A percentile compares a stretch with the other conserved stretches of the same genome.
Evolutionary conservation across 2,113 vertebrate genomes (phyloP).

Genomic region (Platycercus adscitus): DNA sequence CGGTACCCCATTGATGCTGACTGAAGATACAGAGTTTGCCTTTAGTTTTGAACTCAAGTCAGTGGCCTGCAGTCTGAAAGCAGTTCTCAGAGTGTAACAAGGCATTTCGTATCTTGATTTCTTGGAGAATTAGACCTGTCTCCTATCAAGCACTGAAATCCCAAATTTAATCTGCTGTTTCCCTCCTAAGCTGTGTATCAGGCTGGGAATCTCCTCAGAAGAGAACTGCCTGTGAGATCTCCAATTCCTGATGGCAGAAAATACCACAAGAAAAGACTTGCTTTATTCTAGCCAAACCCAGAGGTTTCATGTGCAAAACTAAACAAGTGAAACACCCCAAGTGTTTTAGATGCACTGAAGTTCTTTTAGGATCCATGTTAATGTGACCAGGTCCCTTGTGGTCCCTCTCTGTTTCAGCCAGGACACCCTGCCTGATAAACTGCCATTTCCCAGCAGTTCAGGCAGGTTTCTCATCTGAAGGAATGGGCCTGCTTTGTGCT

Average conservation of each 20-base stretch:
- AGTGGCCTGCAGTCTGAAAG: background rate
- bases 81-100: background rate
- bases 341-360: background rate
- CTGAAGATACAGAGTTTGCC: background rate
- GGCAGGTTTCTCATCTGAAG: background rate
- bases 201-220: conserved; percentile 3
- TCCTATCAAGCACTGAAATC: background rate
- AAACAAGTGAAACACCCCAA: background rate
- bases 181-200: rapidly evolving
- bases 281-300: background rate
- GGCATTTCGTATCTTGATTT: background rate
- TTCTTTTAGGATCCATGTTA: background rate
- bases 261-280: conserved; percentile 1
- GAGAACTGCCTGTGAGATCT: conserved; percentile 8
- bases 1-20: rapidly evolving
- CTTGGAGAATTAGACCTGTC: background rate
- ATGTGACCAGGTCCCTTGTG: background rate
- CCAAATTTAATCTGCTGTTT: background rate
- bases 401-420: background rate
- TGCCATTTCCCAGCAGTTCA: background rate
- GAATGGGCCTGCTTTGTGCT: background rate
- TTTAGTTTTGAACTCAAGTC: rapidly evolving
- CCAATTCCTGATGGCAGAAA: background rate
- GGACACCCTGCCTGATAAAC: background rate
- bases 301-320: background rate